These are phyloP conservation scores for Scolopax mira DNA, from an alignment of 2,113 vertebrate genomes.

Conservation along the genomic window DNA sequence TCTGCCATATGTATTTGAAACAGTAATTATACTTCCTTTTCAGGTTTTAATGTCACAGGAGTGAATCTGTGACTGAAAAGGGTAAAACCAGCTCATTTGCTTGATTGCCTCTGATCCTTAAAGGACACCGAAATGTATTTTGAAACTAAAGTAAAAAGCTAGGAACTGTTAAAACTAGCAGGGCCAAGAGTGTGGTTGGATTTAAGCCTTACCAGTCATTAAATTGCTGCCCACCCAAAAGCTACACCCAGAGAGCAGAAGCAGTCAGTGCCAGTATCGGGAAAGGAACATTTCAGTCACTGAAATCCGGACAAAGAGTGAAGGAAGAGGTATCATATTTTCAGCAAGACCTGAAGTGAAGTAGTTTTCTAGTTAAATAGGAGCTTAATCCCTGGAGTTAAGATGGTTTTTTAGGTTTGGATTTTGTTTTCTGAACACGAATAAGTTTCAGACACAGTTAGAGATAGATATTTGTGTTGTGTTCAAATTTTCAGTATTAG, in stretches of 20 bases:
- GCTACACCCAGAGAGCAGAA: accelerated
- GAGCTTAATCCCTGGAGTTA: background rate
- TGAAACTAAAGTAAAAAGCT: background rate
- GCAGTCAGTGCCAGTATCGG: accelerated
- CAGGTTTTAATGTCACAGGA: background rate
- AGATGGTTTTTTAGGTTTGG: too few relatives aligned
- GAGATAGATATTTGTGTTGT: background rate
- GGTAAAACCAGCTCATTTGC: background rate
- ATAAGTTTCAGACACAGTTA: background rate
- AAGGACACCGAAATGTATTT: background rate
- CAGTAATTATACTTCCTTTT: background rate
- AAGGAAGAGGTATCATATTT: background rate
- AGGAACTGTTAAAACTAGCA: background rate
- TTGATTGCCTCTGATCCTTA: background rate
- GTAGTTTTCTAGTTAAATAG: background rate
- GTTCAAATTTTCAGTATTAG: background rate
- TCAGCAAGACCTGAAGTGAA: background rate
- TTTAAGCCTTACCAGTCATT: background rate
- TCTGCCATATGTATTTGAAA: background rate
- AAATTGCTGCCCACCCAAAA: background rate
- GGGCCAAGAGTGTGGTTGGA: background rate
- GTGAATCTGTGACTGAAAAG: background rate
- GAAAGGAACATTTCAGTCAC: background rate
- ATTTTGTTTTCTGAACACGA: background rate
- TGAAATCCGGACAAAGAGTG: background rate